phyloP scores from a whole-genome alignment of 2,797 vertebrate species.

The Clamator glandarius region DNA sequence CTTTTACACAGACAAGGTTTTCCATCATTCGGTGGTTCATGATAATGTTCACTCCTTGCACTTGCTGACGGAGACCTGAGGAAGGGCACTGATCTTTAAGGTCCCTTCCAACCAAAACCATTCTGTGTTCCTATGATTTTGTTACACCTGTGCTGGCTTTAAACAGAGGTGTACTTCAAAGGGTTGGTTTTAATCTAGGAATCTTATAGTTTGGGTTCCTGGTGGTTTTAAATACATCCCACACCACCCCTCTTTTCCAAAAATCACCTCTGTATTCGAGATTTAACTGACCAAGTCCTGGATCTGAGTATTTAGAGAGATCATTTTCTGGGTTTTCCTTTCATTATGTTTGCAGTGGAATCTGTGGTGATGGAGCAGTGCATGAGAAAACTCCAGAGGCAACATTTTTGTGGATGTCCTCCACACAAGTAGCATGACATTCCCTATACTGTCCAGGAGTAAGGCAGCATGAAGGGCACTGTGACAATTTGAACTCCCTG shows the following conservation, averaged over 20 bases:
- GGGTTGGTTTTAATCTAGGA: not conserved
- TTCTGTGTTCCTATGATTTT: too few relatives aligned
- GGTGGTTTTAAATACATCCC: not conserved
- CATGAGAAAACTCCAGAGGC: not conserved
- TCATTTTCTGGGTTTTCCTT: not conserved
- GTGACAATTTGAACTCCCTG: not conserved
- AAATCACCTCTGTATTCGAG: not conserved
- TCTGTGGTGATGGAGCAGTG: not conserved
- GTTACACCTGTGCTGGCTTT: not conserved
- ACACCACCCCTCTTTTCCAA: not conserved
- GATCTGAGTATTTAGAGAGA: not conserved
- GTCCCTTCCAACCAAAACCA: too few relatives aligned
- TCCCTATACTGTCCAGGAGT: not conserved
- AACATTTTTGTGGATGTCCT: not conserved
- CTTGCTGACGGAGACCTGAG: not conserved
- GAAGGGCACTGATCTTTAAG: not conserved
- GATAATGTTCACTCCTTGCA: not conserved
- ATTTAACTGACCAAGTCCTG: not conserved
- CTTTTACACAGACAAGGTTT: not conserved
- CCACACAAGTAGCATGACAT: not conserved
- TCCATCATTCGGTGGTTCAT: not conserved
- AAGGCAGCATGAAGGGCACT: not conserved
- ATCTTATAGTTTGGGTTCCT: not conserved
- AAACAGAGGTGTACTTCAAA: not conserved
- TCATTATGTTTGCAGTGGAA: not conserved